Percentiles rank a stretch among this genome's conserved stretches.
Evolutionary conservation across 1,140 invertebrate species (phyloP).

Genomic region (Copidosoma floridanum): DNA sequence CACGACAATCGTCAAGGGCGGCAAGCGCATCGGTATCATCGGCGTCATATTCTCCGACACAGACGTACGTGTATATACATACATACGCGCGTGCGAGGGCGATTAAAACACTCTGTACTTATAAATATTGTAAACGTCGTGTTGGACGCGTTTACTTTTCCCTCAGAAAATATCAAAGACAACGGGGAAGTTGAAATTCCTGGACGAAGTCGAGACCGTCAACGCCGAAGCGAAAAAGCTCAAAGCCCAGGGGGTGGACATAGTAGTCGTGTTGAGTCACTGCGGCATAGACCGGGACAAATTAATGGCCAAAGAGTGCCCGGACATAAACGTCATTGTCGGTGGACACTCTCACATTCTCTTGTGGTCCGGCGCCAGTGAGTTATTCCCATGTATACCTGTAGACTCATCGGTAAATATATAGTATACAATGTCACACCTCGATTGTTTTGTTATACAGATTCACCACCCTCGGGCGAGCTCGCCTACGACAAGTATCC

Average conservation of each 20-base stretch:
- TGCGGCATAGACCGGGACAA: conserved; percentile 72
- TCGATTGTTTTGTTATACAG: conserved; percentile 29
- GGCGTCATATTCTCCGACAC: conserved; percentile 74
- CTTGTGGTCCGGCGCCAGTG: too few relatives aligned
- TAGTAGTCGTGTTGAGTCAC: conserved; percentile 79
- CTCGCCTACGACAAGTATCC: conserved; percentile 65
- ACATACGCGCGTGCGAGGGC: background rate
- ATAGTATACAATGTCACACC: too few relatives aligned
- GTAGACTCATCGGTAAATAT: too few relatives aligned
- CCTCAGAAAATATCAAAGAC: conserved; percentile 61
- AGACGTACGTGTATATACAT: too few relatives aligned
- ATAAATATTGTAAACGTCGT: background rate
- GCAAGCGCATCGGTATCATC: conserved; percentile 75
- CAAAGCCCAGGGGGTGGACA: conserved; percentile 64
- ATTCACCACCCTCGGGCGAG: conserved; percentile 59
- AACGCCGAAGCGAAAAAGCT: conserved; percentile 65
- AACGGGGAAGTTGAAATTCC: conserved; percentile 64
- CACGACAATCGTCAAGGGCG: conserved; percentile 59
- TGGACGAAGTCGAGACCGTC: conserved; percentile 67
- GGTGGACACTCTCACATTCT: conserved; percentile 87
- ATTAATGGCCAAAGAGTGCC: conserved; percentile 64
- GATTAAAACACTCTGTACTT: background rate
- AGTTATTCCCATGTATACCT: too few relatives aligned
- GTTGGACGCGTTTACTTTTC: conserved; percentile 1
- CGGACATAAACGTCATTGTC: conserved; percentile 76